Conservation (phyloP, 1,140 invertebrate genomes). For the Drosophila ambigua region DNA sequence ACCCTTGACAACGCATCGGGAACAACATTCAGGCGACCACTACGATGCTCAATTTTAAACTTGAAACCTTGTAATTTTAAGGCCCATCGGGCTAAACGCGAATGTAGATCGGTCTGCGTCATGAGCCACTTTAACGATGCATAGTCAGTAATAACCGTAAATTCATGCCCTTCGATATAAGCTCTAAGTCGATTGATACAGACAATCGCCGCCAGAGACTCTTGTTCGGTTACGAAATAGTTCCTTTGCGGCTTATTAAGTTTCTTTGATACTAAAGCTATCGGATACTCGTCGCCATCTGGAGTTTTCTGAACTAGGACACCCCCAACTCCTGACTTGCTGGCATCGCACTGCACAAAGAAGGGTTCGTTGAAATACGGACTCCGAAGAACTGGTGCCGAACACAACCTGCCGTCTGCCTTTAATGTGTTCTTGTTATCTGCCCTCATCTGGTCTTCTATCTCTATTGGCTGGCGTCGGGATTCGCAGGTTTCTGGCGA, state of each 20-base stretch:
- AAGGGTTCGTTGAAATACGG: no score
- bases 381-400: no score
- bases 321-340: background rate
- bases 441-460: no score
- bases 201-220: background rate
- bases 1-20: conserved; percentile 3
- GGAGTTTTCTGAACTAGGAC: background rate
- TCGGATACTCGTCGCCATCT: background rate
- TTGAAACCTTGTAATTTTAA: conserved; percentile 3
- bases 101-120: background rate
- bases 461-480: no score
- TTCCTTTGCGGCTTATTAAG: background rate
- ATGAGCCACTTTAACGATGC: conserved; percentile 2
- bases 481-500: no score
- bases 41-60: conserved; percentile 2
- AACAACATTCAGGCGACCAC: background rate
- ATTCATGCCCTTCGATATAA: background rate
- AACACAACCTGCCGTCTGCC: no score
- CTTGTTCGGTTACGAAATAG: background rate
- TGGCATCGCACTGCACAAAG: background rate
- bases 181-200: background rate
- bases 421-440: no score
- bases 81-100: background rate
- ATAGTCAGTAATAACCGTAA: conserved; percentile 1
- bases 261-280: background rate